These are phyloP conservation scores for Meandrusa payeni DNA, from an alignment of 2,888 invertebrate genomes.

Conservation along the genomic window DNA sequence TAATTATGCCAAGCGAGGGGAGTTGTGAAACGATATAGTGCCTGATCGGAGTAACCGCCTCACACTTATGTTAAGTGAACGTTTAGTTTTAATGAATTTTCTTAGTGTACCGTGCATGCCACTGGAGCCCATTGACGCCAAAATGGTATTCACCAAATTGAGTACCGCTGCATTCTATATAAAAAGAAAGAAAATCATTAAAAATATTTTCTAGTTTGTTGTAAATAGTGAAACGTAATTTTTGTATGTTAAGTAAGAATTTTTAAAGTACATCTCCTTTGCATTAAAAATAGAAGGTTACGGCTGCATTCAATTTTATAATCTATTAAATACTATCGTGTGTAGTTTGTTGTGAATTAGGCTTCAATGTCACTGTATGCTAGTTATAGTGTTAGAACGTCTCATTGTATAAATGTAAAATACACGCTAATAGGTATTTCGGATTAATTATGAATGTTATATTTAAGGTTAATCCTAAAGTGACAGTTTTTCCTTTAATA, in stretches of 20 bases:
- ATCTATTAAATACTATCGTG: constrained; percentile 63
- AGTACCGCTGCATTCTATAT: constrained; percentile 39
- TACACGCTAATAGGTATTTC: constrained; percentile 70
- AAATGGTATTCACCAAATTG: constrained; percentile 65
- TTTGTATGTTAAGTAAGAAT: constrained; percentile 74
- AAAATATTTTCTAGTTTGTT: constrained; percentile 64
- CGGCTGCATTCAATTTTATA: constrained; percentile 66
- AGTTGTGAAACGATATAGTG: constrained; percentile 7
- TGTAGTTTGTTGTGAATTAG: constrained; percentile 77
- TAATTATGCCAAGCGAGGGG: constrained; percentile 11
- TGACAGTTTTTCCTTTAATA: constrained; percentile 79
- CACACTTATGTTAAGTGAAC: constrained; percentile 28
- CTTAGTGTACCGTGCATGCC: constrained; percentile 65
- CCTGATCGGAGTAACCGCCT: constrained; percentile 28
- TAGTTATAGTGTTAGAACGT: constrained; percentile 69
- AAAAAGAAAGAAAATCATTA: constrained; percentile 29
- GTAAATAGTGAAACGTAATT: constrained; percentile 77
- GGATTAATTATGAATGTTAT: constrained; percentile 71
- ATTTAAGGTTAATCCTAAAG: constrained; percentile 66
- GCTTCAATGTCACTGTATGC: constrained; percentile 74
- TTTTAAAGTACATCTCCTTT: constrained; percentile 75
- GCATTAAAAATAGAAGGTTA: constrained; percentile 72
- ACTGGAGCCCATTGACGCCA: constrained; percentile 58
- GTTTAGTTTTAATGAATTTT: constrained; percentile 53
- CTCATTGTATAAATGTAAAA: constrained; percentile 79